These are phyloP conservation scores for Dreissena polymorpha DNA, from an alignment of 1,140 invertebrate genomes.

Conservation along the genomic window DNA sequence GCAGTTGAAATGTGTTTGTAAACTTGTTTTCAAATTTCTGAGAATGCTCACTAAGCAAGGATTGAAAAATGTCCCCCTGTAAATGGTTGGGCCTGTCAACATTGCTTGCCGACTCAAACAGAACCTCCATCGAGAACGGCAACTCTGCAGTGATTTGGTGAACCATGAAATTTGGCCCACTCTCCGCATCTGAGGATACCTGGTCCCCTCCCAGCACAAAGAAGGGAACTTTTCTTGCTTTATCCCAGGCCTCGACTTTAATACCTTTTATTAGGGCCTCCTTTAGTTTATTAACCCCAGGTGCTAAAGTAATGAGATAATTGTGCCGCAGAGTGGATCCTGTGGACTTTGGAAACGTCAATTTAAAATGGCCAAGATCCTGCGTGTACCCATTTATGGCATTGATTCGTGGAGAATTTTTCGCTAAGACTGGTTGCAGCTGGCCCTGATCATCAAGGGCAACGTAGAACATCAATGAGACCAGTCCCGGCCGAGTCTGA, in stretches of 20 bases:
- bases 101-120: slow-evolving; percentile 89
- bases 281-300: slow-evolving; percentile 88
- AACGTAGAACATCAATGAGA: slow-evolving; percentile 82
- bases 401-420: slow-evolving; percentile 80
- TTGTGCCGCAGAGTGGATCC: slow-evolving; percentile 80
- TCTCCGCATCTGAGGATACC: slow-evolving; percentile 72
- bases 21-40: slow-evolving; percentile 80
- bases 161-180: slow-evolving; percentile 89
- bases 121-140: slow-evolving; percentile 92
- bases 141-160: slow-evolving; percentile 83
- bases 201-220: slow-evolving; percentile 78
- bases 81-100: slow-evolving; percentile 82
- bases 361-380: slow-evolving; percentile 88
- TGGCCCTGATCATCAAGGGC: slow-evolving; percentile 77
- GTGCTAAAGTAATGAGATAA: slow-evolving; percentile 79
- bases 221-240: slow-evolving; percentile 75
- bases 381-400: slow-evolving; percentile 89
- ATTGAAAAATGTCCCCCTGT: slow-evolving; percentile 84
- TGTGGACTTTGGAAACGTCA: slow-evolving; percentile 82
- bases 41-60: slow-evolving; percentile 82
- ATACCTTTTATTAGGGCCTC: slow-evolving; percentile 86
- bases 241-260: slow-evolving; percentile 77
- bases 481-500: slow-evolving; percentile 64
- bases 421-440: slow-evolving; percentile 79
- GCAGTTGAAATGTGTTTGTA: slow-evolving; percentile 78